These are phyloP conservation scores for Galaxias olidus DNA, from an alignment of 2,797 vertebrate genomes.

Conservation along the genomic window DNA sequence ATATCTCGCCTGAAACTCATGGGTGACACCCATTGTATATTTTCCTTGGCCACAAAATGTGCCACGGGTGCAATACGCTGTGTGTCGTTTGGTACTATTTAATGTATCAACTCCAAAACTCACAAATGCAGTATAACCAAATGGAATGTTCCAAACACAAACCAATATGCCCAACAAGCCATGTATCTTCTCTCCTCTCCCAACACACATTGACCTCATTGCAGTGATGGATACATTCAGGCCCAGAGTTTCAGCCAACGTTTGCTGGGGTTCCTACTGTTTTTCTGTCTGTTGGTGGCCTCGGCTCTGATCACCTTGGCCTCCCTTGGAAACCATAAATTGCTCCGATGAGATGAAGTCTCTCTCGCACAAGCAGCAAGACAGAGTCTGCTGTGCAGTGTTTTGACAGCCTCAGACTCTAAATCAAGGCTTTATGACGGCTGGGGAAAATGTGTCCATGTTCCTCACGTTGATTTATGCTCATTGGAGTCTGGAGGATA, in stretches of 20 bases:
- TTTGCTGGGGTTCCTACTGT: constrained; percentile 83
- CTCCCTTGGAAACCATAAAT: constrained; percentile 88
- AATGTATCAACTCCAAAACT: constrained; percentile 86
- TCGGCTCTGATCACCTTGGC: constrained; percentile 78
- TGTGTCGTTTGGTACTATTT: constrained; percentile 82
- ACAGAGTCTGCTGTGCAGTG: constrained; percentile 68
- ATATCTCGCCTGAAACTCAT: constrained; percentile 80
- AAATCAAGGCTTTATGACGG: constrained; percentile 88
- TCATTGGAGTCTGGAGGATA: constrained; percentile 83
- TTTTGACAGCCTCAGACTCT: constrained; percentile 86
- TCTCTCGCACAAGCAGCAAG: constrained; percentile 73
- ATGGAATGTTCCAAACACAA: constrained; percentile 78
- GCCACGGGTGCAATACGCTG: constrained; percentile 79
- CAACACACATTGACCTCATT: constrained; percentile 84
- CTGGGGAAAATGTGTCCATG: constrained; percentile 79
- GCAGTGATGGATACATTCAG: constrained; percentile 78
- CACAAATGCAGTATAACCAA: constrained; percentile 82
- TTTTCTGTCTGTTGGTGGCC: constrained; percentile 89
- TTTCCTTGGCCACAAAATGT: constrained; percentile 80
- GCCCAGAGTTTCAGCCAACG: constrained; percentile 81
- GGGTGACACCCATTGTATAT: constrained; percentile 82
- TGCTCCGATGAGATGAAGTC: constrained; percentile 81
- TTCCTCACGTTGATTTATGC: constrained; percentile 84
- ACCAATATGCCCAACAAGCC: constrained; percentile 74
- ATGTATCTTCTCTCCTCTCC: constrained; percentile 80